Evolutionary conservation across 2,113 vertebrate species (phyloP).

Genomic region (Nymphicus hollandicus): DNA sequence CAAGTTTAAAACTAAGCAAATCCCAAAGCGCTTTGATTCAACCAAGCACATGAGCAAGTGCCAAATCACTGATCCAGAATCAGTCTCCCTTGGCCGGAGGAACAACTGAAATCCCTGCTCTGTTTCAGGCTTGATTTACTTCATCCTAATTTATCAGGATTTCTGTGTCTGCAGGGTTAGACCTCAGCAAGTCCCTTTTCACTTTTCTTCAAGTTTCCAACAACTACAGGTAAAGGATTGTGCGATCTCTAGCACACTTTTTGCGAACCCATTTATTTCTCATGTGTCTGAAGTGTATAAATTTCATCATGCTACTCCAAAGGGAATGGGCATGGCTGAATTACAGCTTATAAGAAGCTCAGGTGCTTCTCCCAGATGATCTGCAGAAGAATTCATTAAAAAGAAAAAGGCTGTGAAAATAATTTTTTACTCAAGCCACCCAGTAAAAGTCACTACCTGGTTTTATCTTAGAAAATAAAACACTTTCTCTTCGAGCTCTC

Average conservation of each 20-base stretch:
- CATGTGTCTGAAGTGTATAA: background rate
- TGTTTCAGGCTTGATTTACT: background rate
- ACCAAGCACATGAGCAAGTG: background rate
- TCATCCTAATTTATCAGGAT: background rate
- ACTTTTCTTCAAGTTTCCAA: background rate
- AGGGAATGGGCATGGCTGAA: background rate
- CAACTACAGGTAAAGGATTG: background rate
- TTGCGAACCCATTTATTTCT: background rate
- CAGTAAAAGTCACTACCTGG: background rate
- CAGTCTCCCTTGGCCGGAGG: background rate
- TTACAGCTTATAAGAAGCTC: background rate
- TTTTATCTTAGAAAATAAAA: background rate
- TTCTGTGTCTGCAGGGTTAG: background rate
- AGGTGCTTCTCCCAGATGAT: background rate
- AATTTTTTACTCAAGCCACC: background rate
- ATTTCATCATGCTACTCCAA: background rate
- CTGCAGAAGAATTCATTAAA: background rate
- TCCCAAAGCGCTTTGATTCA: background rate
- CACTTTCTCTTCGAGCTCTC: background rate
- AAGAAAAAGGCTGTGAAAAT: background rate
- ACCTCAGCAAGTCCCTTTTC: background rate
- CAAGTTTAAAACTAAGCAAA: background rate
- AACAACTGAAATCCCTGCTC: background rate
- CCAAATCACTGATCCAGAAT: background rate
- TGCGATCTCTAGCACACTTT: background rate